phyloP scores from a whole-genome alignment of 2,797 vertebrate genomes.

The Cossypha heuglini region DNA sequence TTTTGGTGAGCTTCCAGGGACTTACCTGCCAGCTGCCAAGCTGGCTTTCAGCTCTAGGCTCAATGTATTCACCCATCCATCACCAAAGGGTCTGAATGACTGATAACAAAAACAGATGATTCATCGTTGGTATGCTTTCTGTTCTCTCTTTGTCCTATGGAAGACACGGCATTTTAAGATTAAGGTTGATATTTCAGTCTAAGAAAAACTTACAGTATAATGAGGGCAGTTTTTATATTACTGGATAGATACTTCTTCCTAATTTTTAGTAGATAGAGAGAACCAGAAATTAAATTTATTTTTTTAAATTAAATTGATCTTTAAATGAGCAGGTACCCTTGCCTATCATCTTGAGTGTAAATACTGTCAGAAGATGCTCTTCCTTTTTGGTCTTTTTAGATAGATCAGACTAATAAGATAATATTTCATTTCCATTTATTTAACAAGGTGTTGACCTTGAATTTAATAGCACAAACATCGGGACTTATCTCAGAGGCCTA shows the following conservation, averaged over 20 bases:
- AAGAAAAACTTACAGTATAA: neutral
- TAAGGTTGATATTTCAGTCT: neutral
- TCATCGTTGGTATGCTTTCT: neutral
- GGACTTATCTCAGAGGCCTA: neutral
- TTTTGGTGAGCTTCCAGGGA: conserved; percentile 9
- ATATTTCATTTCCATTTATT: neutral
- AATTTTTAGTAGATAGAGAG: neutral
- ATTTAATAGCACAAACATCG: neutral
- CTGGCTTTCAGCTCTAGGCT: neutral
- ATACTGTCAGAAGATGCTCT: neutral
- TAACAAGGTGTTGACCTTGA: neutral
- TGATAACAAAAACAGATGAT: conserved; percentile 29
- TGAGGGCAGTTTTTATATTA: neutral
- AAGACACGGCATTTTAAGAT: neutral
- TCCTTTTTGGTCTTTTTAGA: neutral
- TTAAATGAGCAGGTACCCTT: neutral
- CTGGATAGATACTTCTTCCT: neutral
- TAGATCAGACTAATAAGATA: neutral
- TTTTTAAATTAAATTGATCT: neutral
- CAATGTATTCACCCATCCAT: neutral
- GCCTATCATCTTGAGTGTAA: neutral
- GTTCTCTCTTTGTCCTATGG: neutral
- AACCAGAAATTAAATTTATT: neutral
- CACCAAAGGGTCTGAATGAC: neutral
- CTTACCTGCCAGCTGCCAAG: conserved; percentile 37